Evolutionary conservation across 2,113 vertebrate species (phyloP).

Genomic region (Microcebus tavaratra): DNA sequence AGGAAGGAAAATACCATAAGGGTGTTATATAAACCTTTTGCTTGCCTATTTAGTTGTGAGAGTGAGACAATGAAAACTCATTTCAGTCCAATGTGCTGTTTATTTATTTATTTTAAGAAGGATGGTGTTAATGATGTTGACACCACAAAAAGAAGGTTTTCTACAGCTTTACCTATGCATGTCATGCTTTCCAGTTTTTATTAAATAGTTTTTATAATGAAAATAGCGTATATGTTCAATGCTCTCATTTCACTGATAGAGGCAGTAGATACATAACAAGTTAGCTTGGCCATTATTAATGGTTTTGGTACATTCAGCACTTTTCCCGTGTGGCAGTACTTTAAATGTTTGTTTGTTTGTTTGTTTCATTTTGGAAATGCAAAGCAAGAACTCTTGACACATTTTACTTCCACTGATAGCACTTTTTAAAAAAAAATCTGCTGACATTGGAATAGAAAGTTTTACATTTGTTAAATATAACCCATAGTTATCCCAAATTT

Average conservation of each 20-base stretch:
- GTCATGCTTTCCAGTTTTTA: background rate
- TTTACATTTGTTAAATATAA: conserved; percentile 3
- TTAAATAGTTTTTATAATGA: background rate
- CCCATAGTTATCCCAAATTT: background rate
- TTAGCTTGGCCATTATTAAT: background rate
- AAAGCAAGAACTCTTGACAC: background rate
- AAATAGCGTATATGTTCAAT: background rate
- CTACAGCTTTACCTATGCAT: background rate
- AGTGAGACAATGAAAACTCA: background rate
- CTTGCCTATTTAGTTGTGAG: background rate
- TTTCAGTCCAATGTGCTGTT: background rate
- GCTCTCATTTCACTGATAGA: background rate
- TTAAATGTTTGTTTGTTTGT: background rate
- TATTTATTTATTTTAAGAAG: background rate
- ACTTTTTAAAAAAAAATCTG: background rate
- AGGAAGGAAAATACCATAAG: background rate
- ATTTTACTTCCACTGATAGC: background rate
- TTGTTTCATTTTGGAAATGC: background rate
- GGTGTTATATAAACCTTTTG: background rate
- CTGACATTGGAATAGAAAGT: background rate
- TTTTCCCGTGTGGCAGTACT: background rate
- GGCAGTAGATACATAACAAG: background rate
- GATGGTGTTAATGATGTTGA: background rate
- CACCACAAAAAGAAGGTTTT: background rate
- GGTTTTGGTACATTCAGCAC: background rate